Evolutionary conservation across 2,888 invertebrate genomes (phyloP).

Genomic region (Drosophila borborema): DNA sequence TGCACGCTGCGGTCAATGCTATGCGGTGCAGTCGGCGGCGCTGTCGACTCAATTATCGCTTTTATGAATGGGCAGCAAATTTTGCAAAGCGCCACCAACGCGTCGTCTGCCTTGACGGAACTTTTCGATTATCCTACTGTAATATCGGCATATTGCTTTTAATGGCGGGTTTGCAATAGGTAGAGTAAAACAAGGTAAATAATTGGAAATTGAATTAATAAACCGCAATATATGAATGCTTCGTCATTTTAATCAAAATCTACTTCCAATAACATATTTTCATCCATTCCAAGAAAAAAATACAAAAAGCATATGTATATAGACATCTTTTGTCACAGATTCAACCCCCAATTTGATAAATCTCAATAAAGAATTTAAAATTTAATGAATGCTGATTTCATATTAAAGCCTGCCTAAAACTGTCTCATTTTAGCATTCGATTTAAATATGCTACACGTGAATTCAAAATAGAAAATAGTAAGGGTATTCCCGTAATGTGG

Average conservation of each 20-base stretch:
- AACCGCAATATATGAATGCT: background rate
- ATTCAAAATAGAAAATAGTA: too few relatives aligned
- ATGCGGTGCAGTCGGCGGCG: constrained; percentile 25
- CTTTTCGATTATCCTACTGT: constrained; percentile 23
- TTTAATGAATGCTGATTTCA: too few relatives aligned
- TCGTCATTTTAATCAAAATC: background rate
- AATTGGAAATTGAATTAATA: background rate
- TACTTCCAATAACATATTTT: background rate
- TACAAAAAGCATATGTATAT: too few relatives aligned
- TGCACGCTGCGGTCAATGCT: constrained; percentile 52
- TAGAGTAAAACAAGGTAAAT: background rate
- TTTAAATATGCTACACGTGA: too few relatives aligned
- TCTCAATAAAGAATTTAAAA: too few relatives aligned
- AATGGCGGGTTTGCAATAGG: background rate
- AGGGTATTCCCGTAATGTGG: constrained; percentile 4
- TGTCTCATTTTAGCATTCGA: too few relatives aligned
- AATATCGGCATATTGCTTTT: background rate
- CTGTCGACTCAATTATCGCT: constrained; percentile 73
- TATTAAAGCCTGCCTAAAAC: too few relatives aligned
- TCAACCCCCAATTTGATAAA: too few relatives aligned
- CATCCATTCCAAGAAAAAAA: too few relatives aligned
- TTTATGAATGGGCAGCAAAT: constrained; percentile 74
- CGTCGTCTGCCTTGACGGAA: constrained; percentile 44
- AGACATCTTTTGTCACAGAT: too few relatives aligned
- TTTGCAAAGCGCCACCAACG: constrained; percentile 57